A percentile compares a stretch with the other conserved stretches of the same genome.
These are phyloP conservation scores for Miichthys miiuy DNA, from an alignment of 2,797 vertebrate species.

Conservation along the genomic window DNA sequence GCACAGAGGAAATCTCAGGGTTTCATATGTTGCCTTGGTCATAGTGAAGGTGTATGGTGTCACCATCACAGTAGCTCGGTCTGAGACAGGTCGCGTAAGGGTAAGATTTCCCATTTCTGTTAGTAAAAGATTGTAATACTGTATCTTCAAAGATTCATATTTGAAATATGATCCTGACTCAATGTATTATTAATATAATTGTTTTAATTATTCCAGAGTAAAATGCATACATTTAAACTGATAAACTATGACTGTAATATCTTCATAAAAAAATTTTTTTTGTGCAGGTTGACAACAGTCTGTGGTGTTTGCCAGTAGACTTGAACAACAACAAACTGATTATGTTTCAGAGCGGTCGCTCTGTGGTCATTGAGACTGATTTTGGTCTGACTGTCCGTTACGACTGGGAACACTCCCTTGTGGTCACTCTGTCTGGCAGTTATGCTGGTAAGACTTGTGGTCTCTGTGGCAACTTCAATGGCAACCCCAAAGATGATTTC, in stretches of 20 bases:
- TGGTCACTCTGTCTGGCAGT: constrained; percentile 55
- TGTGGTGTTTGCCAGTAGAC: constrained; percentile 74
- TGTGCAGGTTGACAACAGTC: constrained; percentile 74
- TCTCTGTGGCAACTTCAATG: constrained; percentile 82
- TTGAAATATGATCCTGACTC: neutral
- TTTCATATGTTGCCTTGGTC: constrained; percentile 77
- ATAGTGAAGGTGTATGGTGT: constrained; percentile 74
- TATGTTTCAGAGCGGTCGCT: constrained; percentile 74
- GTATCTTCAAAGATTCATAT: neutral
- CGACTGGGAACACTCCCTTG: constrained; percentile 77
- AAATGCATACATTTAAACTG: neutral
- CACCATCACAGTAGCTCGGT: constrained; percentile 74
- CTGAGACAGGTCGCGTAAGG: constrained; percentile 78
- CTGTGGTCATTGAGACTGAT: constrained; percentile 67
- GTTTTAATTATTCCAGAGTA: neutral
- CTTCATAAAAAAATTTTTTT: constrained; percentile 1
- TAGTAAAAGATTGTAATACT: neutral
- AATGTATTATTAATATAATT: neutral
- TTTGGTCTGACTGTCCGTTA: constrained; percentile 80
- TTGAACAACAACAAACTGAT: constrained; percentile 66
- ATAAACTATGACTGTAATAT: neutral
- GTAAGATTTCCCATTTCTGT: constrained; percentile 67
- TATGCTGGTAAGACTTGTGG: constrained; percentile 72
- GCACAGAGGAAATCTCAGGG: constrained; percentile 72
- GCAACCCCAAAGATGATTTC: constrained; percentile 69